phyloP scores from a whole-genome alignment of 2,797 vertebrate species.

The Tokudaia muenninki region DNA sequence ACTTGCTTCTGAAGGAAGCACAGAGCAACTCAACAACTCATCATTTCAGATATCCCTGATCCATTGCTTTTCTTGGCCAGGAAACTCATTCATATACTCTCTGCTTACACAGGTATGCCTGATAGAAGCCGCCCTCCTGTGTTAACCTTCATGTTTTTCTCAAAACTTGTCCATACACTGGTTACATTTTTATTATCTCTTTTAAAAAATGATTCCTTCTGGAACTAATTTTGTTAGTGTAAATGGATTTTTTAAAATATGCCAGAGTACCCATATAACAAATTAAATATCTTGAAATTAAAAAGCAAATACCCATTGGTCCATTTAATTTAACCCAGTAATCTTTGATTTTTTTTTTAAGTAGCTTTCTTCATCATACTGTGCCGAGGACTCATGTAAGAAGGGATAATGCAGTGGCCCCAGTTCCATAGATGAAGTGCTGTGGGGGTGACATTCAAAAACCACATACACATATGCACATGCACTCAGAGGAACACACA shows the following conservation, averaged over 20 bases:
- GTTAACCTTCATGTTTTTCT: constrained; percentile 11
- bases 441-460: background rate
- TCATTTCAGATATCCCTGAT: constrained; percentile 30
- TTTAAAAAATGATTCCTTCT: background rate
- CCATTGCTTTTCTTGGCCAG: background rate
- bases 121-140: background rate
- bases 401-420: background rate
- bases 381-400: background rate
- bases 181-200: constrained; percentile 15
- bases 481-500: background rate
- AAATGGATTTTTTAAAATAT: constrained; percentile 27
- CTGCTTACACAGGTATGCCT: background rate
- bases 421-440: background rate
- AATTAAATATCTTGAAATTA: background rate
- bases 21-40: background rate
- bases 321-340: background rate
- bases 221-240: constrained; percentile 4
- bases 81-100: background rate
- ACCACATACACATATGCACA: background rate
- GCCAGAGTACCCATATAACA: background rate
- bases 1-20: background rate
- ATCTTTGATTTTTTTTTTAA: constrained; percentile 33
- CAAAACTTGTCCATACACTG: constrained; percentile 26
- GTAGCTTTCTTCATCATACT: background rate
- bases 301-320: background rate